Conservation (phyloP, 2,888 invertebrate genomes). For the Chrysotoxum bicinctum region DNA sequence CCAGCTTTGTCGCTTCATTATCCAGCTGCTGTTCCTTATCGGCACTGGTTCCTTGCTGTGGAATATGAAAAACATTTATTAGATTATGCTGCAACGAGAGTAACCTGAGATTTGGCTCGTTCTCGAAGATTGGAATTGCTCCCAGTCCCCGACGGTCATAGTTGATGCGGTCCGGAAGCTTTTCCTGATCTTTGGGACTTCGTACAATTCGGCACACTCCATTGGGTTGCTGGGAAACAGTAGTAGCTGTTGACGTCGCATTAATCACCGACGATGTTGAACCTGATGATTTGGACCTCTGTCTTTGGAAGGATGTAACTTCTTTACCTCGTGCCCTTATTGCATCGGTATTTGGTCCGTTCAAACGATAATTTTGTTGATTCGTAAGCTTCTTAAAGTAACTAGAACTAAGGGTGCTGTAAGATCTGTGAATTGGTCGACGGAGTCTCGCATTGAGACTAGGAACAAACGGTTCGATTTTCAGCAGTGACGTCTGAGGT, state of each 20-base stretch:
- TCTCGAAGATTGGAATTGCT: conserved; percentile 90
- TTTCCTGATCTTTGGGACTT: conserved; percentile 89
- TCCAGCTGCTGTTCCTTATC: conserved; percentile 30
- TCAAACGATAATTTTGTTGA: conserved; percentile 49
- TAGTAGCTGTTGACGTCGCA: conserved; percentile 62
- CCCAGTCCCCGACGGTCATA: conserved; percentile 92
- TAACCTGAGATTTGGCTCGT: conserved; percentile 90
- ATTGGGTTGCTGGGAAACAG: conserved; percentile 79
- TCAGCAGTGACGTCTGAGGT: conserved; percentile 81
- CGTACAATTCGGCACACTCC: conserved; percentile 85
- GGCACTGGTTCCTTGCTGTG: conserved; percentile 74
- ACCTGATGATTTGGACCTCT: conserved; percentile 75
- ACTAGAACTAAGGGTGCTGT: conserved; percentile 80
- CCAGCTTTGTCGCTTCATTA: conserved; percentile 8
- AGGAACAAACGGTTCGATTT: conserved; percentile 82
- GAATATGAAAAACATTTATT: conserved; percentile 84
- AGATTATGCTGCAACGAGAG: conserved; percentile 96
- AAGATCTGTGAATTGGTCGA: conserved; percentile 80
- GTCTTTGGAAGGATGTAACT: conserved; percentile 63
- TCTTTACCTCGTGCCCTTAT: conserved; percentile 72
- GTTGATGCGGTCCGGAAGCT: conserved; percentile 93
- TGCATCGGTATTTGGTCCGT: conserved; percentile 52
- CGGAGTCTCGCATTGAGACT: conserved; percentile 79
- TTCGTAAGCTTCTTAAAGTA: conserved; percentile 75
- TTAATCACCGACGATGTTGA: conserved; percentile 60